Conservation (phyloP, 2,113 vertebrate genomes). For the Panthera uncia region DNA sequence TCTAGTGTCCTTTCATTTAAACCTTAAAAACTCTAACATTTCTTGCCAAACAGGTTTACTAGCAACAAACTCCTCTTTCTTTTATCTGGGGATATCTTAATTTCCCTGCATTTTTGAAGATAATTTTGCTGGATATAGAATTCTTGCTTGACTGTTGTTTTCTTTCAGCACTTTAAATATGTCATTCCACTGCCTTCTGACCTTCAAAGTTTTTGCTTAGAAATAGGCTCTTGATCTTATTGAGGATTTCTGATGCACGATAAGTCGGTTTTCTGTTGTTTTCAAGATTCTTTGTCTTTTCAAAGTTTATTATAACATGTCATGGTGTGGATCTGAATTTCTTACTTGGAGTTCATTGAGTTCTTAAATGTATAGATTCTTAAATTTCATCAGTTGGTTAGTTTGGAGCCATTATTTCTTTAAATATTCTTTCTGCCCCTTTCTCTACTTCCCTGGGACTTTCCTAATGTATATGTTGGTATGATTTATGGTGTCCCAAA, state of each 20-base stretch:
- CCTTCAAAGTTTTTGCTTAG: not conserved
- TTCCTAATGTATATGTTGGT: not conserved
- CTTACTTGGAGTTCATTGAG: not conserved
- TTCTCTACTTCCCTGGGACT: not conserved
- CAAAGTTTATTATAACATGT: not conserved
- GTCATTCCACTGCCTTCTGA: not conserved
- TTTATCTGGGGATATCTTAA: not conserved
- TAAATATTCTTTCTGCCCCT: not conserved
- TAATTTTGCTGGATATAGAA: not conserved
- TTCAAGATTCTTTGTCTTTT: not conserved
- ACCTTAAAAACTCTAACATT: not conserved
- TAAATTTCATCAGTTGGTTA: not conserved
- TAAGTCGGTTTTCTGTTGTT: not conserved
- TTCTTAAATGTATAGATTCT: not conserved
- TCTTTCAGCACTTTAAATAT: not conserved
- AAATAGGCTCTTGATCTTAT: not conserved
- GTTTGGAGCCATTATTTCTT: conserved; percentile 10
- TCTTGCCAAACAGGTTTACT: not conserved
- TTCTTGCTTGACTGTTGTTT: not conserved
- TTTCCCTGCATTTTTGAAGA: not conserved
- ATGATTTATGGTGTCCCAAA: not conserved
- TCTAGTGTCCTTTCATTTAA: not conserved
- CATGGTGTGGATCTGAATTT: not conserved
- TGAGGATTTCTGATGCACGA: not conserved
- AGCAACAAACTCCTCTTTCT: not conserved